Base-by-base conservation (phyloP, 2,888 invertebrate genomes). In the Rhodophaea formosa region DNA sequence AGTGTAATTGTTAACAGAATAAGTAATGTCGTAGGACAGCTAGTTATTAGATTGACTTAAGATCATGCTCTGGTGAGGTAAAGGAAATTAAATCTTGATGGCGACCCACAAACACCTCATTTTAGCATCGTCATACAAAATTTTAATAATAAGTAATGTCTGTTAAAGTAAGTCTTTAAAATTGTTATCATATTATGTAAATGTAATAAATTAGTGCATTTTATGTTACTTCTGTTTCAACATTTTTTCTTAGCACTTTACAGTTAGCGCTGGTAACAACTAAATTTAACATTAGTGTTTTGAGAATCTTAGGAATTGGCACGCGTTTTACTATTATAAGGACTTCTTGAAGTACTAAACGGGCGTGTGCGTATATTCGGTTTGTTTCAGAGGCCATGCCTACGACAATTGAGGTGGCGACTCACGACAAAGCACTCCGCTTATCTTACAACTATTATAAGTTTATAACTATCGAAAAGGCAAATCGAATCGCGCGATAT, bases 41-140 rank as follows among this genome's bases (percentile, higher is more conserved):
- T 56, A 49, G 39, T 35, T 55, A 42, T 45, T 46, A 46, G 45
- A 45, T 55, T 55, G 45, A 45, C 16, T 51, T 16, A 7, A 46
- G 30, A 23, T 16, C 45, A 35, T 55, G 54, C 35, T 35, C 45
- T 45, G 8, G 35, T 55, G 45, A 55, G 32, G 32, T 17, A 30
- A 35, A 15, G 12, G 35, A 32, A 42, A 39, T 12, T n/a, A 6
- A 8, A 32, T 3, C 7, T 35, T 12, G 10, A 35, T 10, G 3
- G 16, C 15, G 8, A 35, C 17, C 7, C 5, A 7, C 17, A 46
- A 46, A 1, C 23, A 12, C 51, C 14, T 32, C 51, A 14, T 51
- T 35, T 17, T 16, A 35, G 35, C 32, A 32, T 17, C 14, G 17
- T 30, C 15, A 39, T 39, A 51, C 51, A 51, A 51, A 39, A 17